phyloP scores from a whole-genome alignment of 2,888 invertebrate species.

The Euplexia lucipara region DNA sequence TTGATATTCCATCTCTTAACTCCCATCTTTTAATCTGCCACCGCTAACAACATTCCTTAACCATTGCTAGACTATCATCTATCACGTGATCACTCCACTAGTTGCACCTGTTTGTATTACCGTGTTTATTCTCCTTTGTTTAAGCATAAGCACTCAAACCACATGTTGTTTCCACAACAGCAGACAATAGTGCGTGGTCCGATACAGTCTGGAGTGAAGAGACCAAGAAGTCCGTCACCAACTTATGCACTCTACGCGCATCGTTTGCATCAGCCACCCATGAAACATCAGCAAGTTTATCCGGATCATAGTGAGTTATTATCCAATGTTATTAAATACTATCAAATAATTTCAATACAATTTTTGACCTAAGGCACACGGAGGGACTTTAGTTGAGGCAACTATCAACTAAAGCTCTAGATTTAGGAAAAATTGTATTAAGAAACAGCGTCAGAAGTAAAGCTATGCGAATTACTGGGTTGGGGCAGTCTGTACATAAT shows the following conservation, averaged over 20 bases:
- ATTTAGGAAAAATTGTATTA: too few relatives aligned
- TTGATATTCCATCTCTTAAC: background rate
- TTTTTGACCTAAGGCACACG: too few relatives aligned
- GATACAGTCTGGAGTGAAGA: constrained; percentile 85
- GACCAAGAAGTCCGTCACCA: constrained; percentile 91
- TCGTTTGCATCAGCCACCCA: constrained; percentile 83
- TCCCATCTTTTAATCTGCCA: background rate
- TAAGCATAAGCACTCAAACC: constrained; percentile 76
- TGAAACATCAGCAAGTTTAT: constrained; percentile 89
- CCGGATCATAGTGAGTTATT: constrained; percentile 91
- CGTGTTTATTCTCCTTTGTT: constrained; percentile 67
- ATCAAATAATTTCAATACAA: too few relatives aligned
- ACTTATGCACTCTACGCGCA: constrained; percentile 87
- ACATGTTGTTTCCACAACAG: constrained; percentile 79
- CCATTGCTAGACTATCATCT: constrained; percentile 22
- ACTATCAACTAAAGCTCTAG: too few relatives aligned
- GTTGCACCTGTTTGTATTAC: constrained; percentile 62
- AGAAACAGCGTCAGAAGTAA: background rate
- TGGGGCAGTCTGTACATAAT: background rate
- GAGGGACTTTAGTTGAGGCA: too few relatives aligned
- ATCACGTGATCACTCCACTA: constrained; percentile 36
- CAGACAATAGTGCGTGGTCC: constrained; percentile 86
- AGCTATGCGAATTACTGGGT: constrained; percentile 19
- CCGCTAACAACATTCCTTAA: constrained; percentile 6
- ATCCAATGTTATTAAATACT: background rate